Evolutionary conservation across 2,113 vertebrate species (phyloP), one percentile per base, ranked within the genome.

Genomic region (Callospermophilus lateralis): DNA sequence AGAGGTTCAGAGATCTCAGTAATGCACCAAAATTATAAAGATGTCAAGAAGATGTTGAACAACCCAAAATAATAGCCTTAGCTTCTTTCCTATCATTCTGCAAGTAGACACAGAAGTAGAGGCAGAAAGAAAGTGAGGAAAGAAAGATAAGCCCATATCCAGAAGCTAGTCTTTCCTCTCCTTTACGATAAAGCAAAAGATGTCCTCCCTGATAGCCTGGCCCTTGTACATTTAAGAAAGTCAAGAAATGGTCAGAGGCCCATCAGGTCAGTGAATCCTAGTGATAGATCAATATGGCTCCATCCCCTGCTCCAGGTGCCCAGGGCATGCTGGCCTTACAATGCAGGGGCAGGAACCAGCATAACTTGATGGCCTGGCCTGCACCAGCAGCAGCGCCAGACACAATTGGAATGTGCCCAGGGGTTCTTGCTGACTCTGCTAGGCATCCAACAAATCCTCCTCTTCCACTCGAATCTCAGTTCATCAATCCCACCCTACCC

Each of bases 41-140:
- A 78, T 0, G 20, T 4, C 16, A 72, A 51, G 17, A 37, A 13
- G 26, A 55, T 28, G 28, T 26, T 11, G n/a, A 88, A 15, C 32
- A 53, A 20, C 0, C 2, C 22, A 3, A 74, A 22, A 17, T 22
- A 32, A 70, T 72, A 70, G 19, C 80, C 12, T 28, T 4, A 24
- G 51, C 8, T 1, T 16, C 48, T 24, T 0, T 32, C 30, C 53
- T 8, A 3, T 17, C 0, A 13, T 26, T 8, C 34, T 0, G 0
- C 24, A 1, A 48, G 20, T n/a, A 7, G 89, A 61, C 10, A 6
- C 51, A 61, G 63, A 63, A 10, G 0, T 24, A 68, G 61, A 22
- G 61, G 24, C 9, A 63, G 26, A 63, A 63, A 63, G 26, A 63
- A 28, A 10, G 8, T 63, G 5, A 12, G 8, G 30, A 28, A 67